Conservation (phyloP, 2,888 invertebrate genomes). For the Ennomos fuscantarius region DNA sequence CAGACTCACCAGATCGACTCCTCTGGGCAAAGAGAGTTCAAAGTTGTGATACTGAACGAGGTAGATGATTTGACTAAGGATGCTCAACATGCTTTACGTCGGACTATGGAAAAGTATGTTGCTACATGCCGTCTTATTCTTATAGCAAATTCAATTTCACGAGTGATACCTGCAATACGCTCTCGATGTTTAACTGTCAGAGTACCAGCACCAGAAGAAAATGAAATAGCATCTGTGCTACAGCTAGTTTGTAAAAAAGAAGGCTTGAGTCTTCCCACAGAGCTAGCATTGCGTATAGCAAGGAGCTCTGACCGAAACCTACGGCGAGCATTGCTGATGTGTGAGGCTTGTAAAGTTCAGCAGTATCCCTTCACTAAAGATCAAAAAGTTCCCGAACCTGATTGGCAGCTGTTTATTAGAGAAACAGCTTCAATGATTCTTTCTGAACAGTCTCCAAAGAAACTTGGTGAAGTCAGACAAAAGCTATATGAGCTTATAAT, state of each 20-base stretch:
- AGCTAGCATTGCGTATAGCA: constrained; percentile 91
- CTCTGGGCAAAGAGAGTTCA: constrained; percentile 95
- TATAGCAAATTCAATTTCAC: constrained; percentile 96
- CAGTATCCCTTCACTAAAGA: constrained; percentile 93
- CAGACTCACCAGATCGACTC: constrained; percentile 97
- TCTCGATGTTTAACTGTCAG: constrained; percentile 97
- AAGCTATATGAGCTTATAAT: constrained; percentile 96
- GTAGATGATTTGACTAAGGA: constrained; percentile 98
- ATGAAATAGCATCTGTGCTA: constrained; percentile 89
- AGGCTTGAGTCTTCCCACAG: constrained; percentile 89
- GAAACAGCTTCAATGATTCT: constrained; percentile 95
- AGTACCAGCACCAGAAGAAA: constrained; percentile 93
- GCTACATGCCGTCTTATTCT: constrained; percentile 97
- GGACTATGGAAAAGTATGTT: constrained; percentile 99
- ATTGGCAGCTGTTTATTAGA: constrained; percentile 96
- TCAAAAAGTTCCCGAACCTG: constrained; percentile 94
- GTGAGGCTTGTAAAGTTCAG: constrained; percentile 96
- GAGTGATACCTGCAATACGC: constrained; percentile 98
- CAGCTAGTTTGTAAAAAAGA: constrained; percentile 92
- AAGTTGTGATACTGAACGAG: constrained; percentile 98
- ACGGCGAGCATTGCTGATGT: constrained; percentile 95
- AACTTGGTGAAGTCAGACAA: constrained; percentile 93
- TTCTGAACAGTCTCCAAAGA: constrained; percentile 94
- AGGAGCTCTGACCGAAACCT: constrained; percentile 94
- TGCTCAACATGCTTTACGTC: constrained; percentile 98